Percentiles rank a stretch among this genome's conserved stretches.
Conservation (phyloP, 2,888 invertebrate genomes). For the Autographa pulchrina region DNA sequence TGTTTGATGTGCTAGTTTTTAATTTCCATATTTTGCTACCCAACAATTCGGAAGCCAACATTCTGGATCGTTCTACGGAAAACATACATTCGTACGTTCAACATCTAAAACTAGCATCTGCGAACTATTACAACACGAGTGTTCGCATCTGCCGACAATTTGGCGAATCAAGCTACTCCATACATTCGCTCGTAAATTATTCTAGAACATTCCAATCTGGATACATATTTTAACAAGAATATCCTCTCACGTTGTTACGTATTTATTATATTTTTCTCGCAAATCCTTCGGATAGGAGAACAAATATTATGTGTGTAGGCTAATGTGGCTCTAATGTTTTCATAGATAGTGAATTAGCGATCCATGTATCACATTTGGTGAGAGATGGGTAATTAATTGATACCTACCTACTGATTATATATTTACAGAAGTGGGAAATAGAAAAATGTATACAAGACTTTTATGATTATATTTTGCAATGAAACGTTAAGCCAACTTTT, state of each 20-base stretch:
- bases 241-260: slow-evolving; percentile 51
- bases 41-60: neutral
- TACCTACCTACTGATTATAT: too few species aligned
- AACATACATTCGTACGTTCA: neutral
- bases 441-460: neutral
- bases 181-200: slow-evolving; percentile 34
- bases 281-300: slow-evolving; percentile 46
- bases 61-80: neutral
- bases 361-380: slow-evolving; percentile 10
- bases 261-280: slow-evolving; percentile 49
- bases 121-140: neutral
- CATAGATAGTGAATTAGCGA: slow-evolving; percentile 34
- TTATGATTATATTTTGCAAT: too few species aligned
- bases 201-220: slow-evolving; percentile 33
- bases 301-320: slow-evolving; percentile 40
- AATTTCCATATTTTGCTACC: neutral
- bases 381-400: neutral
- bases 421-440: neutral
- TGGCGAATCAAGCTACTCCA: slow-evolving; percentile 12
- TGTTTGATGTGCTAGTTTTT: neutral
- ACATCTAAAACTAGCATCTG: neutral
- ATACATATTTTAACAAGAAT: slow-evolving; percentile 48
- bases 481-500: too few species aligned
- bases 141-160: slow-evolving; percentile 5
- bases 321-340: slow-evolving; percentile 39